A percentile compares a stretch with the other conserved stretches of the same genome.
These are phyloP conservation scores for Drosophila planitibia DNA, from an alignment of 2,888 invertebrate species.

Conservation along the genomic window DNA sequence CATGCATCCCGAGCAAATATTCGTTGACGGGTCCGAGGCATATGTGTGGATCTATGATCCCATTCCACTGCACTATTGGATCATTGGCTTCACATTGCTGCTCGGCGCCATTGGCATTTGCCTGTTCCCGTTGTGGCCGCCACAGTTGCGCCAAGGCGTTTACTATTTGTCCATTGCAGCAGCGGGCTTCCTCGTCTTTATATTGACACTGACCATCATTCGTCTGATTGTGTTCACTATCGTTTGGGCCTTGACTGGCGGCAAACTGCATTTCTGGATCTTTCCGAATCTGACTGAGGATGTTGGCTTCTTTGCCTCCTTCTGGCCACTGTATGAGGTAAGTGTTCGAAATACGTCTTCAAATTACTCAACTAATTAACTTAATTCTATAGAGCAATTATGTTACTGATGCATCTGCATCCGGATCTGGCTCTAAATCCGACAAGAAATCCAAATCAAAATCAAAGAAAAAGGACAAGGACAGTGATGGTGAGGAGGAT, in stretches of 20 bases:
- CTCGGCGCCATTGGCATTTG: slow-evolving; percentile 97
- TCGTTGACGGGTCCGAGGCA: slow-evolving; percentile 96
- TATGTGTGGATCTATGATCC: slow-evolving; percentile 99
- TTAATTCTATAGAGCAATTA: slow-evolving; percentile 89
- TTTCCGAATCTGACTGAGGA: slow-evolving; percentile 99
- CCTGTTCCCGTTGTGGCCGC: slow-evolving; percentile 99
- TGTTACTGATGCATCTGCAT: slow-evolving; percentile 87
- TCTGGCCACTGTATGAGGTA: slow-evolving; percentile 98
- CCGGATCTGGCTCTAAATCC: slow-evolving; percentile 85
- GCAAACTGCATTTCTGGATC: slow-evolving; percentile 98
- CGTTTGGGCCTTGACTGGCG: slow-evolving; percentile 94
- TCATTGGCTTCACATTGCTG: slow-evolving; percentile 95
- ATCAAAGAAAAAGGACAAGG: slow-evolving; percentile 89
- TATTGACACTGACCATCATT: slow-evolving; percentile 95
- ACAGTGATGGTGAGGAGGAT: slow-evolving; percentile 91
- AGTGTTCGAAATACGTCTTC: slow-evolving; percentile 89
- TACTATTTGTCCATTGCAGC: slow-evolving; percentile 98
- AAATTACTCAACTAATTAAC: neutral
- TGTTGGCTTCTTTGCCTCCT: slow-evolving; percentile 99
- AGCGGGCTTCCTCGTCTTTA: slow-evolving; percentile 97
- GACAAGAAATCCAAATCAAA: slow-evolving; percentile 87
- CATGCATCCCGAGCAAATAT: slow-evolving; percentile 98
- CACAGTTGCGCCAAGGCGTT: slow-evolving; percentile 95
- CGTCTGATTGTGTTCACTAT: slow-evolving; percentile 96
- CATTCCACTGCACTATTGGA: slow-evolving; percentile 96